These are phyloP conservation scores for Trypoxylon attenuatum DNA, from an alignment of 2,888 invertebrate genomes.

Conservation along the genomic window DNA sequence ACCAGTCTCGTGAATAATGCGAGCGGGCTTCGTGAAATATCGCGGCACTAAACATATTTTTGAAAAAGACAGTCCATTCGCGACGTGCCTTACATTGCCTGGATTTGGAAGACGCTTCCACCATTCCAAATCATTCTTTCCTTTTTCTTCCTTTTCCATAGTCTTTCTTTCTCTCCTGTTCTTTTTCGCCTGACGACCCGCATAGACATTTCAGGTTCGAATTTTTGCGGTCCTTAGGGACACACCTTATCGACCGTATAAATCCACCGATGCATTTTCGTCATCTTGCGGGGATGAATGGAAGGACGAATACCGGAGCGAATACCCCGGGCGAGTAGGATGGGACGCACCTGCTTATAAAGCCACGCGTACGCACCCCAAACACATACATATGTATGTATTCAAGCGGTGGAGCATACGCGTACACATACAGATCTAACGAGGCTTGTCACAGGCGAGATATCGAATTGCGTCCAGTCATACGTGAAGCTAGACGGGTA, in stretches of 20 bases:
- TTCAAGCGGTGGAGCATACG: neutral
- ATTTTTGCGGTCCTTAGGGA: constrained; percentile 37
- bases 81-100: constrained; percentile 20
- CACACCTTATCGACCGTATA: constrained; percentile 46
- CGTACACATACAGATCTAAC: neutral
- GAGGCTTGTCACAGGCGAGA: constrained; percentile 52
- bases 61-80: constrained; percentile 30
- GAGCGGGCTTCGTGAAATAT: constrained; percentile 18
- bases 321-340: too few relatives aligned
- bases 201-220: constrained; percentile 34
- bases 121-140: constrained; percentile 14
- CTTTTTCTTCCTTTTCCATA: neutral
- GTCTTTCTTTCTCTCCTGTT: constrained; percentile 27
- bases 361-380: too few relatives aligned
- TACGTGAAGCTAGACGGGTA: constrained; percentile 65
- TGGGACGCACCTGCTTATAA: too few relatives aligned
- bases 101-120: constrained; percentile 19
- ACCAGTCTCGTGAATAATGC: neutral
- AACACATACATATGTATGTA: neutral
- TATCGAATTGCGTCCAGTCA: constrained; percentile 71
- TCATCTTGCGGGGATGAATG: too few relatives aligned
- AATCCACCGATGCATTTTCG: too few relatives aligned
- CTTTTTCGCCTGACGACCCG: constrained; percentile 24
- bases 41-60: constrained; percentile 21
- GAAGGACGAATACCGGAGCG: too few relatives aligned